Evolutionary conservation across 2,113 vertebrate genomes (phyloP).

Genomic region (Cariama cristata): DNA sequence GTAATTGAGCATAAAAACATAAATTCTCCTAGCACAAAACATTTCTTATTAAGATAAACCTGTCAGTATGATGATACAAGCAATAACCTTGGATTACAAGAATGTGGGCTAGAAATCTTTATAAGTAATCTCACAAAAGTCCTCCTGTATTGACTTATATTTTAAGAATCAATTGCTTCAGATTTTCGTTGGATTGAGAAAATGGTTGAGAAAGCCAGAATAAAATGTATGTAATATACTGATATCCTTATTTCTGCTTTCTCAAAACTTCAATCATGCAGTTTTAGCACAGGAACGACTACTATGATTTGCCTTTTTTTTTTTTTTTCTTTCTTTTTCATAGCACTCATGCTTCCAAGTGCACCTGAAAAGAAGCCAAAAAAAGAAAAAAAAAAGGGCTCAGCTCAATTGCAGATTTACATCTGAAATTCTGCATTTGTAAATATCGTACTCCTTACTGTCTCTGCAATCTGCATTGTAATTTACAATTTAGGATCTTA

Average conservation of each 20-base stretch:
- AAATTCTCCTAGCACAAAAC: constrained; percentile 53
- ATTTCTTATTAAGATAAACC: constrained; percentile 63
- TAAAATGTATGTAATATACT: constrained; percentile 7
- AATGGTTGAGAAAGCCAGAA: constrained; percentile 12
- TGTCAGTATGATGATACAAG: constrained; percentile 49
- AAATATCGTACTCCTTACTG: background rate
- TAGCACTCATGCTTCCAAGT: background rate
- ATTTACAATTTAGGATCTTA: background rate
- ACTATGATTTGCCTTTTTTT: background rate
- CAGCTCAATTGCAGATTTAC: background rate
- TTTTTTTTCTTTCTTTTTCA: background rate
- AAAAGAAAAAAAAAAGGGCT: background rate
- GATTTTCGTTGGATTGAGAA: constrained; percentile 28
- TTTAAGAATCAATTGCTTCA: constrained; percentile 45
- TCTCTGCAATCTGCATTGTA: background rate
- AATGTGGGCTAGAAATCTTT: constrained; percentile 52
- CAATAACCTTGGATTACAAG: constrained; percentile 52
- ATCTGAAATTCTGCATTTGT: background rate
- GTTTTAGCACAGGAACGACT: background rate
- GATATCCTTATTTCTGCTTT: constrained; percentile 1
- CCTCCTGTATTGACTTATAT: constrained; percentile 49
- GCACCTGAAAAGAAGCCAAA: background rate
- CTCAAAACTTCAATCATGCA: background rate
- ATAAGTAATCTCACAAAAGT: constrained; percentile 50
- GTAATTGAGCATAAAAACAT: constrained; percentile 64